Base-by-base conservation (phyloP, 2,888 invertebrate species). In the Zele albiditarsus region DNA sequence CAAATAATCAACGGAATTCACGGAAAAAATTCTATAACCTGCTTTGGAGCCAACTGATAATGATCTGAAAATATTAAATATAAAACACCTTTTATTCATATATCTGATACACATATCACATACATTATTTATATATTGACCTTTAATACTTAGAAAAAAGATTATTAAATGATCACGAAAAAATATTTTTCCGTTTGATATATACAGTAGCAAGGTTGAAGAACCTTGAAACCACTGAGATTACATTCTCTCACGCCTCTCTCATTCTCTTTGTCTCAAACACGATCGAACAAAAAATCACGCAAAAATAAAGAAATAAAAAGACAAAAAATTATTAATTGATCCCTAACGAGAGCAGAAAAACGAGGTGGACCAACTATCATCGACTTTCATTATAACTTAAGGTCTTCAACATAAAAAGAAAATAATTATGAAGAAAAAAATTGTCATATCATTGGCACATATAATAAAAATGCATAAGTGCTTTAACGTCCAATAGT, bases 31-130 rank as follows among this genome's bases (percentile, higher is more conserved):
- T 88, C 94, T 94, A 91, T 97, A 99, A 60, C 98, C 98, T 83
- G 93, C 93, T 89, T 95, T 95, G 83, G 96, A 96, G 82, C 98
- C 98, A 84, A 98, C 97, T 81, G 97, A 96, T 88, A 98, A 91
- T 25, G 98, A 98, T 89, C 96, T 96, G 89, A 25, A 90, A 90
- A 69, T 79, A 79, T 73, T 82, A 78, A 77, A 79, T 75, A 77
- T 42, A 74, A 62, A 71, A 28, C 2, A 68, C 6, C 20, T 25
- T 28, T 20, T 57, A 38, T 23, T 46, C 16, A 60, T 46, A 27
- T 25, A 63, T n/a, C 5, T 14, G 27, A 49, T 27, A 33, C 25
- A 60, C 62, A 23, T 42, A 60, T 27, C 38, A 28, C 31, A 31
- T 31, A 25, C 6, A 49, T 46, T 33, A 73, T 38, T 38, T 73